These are phyloP conservation scores for Ceratothoa steindachneri DNA, from an alignment of 2,888 invertebrate genomes.

Conservation along the genomic window DNA sequence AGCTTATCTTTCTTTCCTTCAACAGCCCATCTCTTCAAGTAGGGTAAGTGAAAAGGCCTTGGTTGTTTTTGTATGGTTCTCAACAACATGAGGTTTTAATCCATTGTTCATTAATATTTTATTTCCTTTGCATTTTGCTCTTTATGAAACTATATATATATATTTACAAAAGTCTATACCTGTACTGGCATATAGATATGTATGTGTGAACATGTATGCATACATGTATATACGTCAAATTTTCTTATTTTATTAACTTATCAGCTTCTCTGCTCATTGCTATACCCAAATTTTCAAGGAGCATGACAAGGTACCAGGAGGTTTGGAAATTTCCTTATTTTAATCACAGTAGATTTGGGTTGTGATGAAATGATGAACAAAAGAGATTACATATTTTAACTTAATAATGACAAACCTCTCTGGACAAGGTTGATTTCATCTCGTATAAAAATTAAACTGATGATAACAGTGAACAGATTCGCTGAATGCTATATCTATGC, in stretches of 20 bases:
- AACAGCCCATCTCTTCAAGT: conserved; percentile 45
- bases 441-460: neutral
- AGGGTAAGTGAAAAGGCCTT: conserved; percentile 38
- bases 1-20: conserved; percentile 22
- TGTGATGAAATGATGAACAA: conserved; percentile 22
- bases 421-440: conserved; percentile 44
- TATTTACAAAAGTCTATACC: too few relatives aligned
- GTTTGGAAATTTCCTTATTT: conserved; percentile 34
- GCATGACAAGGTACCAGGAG: conserved; percentile 46
- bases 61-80: neutral
- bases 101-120: conserved; percentile 27
- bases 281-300: conserved; percentile 44
- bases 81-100: too few relatives aligned
- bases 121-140: conserved; percentile 37
- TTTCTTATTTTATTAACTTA: conserved; percentile 41
- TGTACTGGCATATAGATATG: too few relatives aligned
- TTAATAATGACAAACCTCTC: conserved; percentile 37
- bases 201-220: too few relatives aligned
- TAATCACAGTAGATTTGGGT: conserved; percentile 38
- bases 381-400: conserved; percentile 11
- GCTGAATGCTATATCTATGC: neutral
- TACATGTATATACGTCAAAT: conserved; percentile 4
- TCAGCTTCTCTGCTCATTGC: conserved; percentile 46
- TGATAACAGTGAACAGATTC: conserved; percentile 5
- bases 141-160: conserved; percentile 38